These are phyloP conservation scores for Ormia ochracea DNA, from an alignment of 2,888 invertebrate genomes.

Conservation along the genomic window DNA sequence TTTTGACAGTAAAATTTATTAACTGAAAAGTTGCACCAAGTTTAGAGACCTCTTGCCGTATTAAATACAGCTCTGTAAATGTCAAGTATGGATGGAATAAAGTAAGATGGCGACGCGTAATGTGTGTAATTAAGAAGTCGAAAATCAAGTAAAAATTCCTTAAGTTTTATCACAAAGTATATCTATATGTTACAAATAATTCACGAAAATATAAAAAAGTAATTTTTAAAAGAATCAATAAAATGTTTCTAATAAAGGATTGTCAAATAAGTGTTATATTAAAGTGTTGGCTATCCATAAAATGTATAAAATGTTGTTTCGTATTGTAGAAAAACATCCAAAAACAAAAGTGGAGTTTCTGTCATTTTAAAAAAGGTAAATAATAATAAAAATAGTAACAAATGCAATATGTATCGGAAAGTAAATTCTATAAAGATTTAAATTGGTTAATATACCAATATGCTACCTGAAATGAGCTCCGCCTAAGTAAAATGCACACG, in stretches of 20 bases:
- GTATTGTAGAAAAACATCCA: slow-evolving; percentile 48
- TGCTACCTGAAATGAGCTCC: slow-evolving; percentile 54
- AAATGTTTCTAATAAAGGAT: not conserved
- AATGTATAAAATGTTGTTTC: slow-evolving; percentile 17
- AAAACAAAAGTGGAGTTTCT: slow-evolving; percentile 66
- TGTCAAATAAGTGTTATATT: not conserved
- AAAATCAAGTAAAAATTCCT: slow-evolving; percentile 58
- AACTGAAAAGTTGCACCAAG: not conserved
- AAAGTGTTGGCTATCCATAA: slow-evolving; percentile 6
- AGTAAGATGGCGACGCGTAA: slow-evolving; percentile 63
- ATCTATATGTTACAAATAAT: slow-evolving; percentile 21
- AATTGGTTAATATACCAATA: slow-evolving; percentile 17
- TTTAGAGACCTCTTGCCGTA: not conserved
- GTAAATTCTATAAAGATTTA: not conserved
- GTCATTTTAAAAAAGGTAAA: slow-evolving; percentile 72
- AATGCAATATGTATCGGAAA: slow-evolving; percentile 2
- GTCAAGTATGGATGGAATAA: slow-evolving; percentile 41
- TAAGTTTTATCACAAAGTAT: slow-evolving; percentile 7
- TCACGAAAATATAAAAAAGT: slow-evolving; percentile 5
- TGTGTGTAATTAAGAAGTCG: slow-evolving; percentile 71
- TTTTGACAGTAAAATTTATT: not conserved
- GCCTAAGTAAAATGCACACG: slow-evolving; percentile 67
- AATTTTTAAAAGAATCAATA: not conserved
- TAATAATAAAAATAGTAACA: slow-evolving; percentile 64
- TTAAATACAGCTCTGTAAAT: slow-evolving; percentile 39